Evolutionary conservation across 2,888 invertebrate genomes (phyloP).

Genomic region (Nomada ruficornis): DNA sequence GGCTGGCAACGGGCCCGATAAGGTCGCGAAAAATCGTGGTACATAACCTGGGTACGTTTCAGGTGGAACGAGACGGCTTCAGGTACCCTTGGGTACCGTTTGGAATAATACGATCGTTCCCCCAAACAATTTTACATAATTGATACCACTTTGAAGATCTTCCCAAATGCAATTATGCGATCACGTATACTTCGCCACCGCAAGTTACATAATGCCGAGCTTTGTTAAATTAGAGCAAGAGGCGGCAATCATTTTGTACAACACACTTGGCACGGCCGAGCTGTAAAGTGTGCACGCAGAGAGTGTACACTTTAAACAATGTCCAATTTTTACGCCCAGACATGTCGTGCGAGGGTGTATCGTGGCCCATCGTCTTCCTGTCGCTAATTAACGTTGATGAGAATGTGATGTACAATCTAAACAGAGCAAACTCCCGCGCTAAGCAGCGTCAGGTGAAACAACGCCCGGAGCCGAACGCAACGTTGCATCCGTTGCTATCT

Average conservation of each 20-base stretch:
- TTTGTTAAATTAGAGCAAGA: background rate
- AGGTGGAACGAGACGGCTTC: background rate
- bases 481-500: conserved; percentile 9
- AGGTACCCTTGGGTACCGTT: too few relatives aligned
- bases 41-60: background rate
- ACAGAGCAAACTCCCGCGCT: conserved; percentile 19
- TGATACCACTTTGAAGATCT: too few relatives aligned
- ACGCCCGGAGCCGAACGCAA: conserved; percentile 4
- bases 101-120: too few relatives aligned
- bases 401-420: conserved; percentile 36
- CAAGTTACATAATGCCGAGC: background rate
- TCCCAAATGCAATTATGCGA: background rate
- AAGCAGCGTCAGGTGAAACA: conserved; percentile 17
- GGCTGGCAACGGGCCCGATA: conserved; percentile 11
- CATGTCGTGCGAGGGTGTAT: conserved; percentile 5
- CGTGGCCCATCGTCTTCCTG: conserved; percentile 24
- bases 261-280: background rate
- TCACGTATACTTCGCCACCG: background rate
- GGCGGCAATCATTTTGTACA: background rate
- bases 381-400: conserved; percentile 56
- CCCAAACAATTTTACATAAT: too few relatives aligned
- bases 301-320: conserved; percentile 13
- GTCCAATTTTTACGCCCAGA: conserved; percentile 22
- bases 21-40: background rate
- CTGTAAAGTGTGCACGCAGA: background rate